These are phyloP conservation scores for Trachelus tabidus DNA, from an alignment of 2,888 invertebrate genomes.

Conservation along the genomic window DNA sequence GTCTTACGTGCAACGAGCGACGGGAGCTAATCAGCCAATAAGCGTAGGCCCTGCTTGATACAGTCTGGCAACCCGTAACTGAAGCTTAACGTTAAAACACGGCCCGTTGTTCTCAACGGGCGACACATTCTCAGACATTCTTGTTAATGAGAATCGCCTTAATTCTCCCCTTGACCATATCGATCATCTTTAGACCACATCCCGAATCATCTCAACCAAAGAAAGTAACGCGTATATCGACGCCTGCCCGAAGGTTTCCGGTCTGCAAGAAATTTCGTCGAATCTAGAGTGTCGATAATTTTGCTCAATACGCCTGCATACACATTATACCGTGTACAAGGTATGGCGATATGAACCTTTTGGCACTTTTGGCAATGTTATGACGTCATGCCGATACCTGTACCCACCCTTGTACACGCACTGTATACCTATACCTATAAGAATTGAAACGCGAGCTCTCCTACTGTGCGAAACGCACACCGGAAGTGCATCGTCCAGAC, in stretches of 20 bases:
- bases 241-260: background rate
- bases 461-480: constrained; percentile 37
- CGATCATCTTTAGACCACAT: background rate
- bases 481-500: constrained; percentile 45
- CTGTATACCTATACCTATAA: constrained; percentile 14
- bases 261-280: background rate
- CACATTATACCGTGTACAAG: constrained; percentile 2
- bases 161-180: background rate
- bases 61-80: background rate
- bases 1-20: background rate
- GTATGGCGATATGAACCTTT: background rate
- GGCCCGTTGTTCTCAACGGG: background rate
- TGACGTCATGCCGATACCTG: constrained; percentile 9
- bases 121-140: background rate
- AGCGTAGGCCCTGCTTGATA: background rate
- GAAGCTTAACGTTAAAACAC: background rate
- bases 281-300: background rate
- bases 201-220: background rate
- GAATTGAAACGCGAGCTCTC: constrained; percentile 33
- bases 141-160: background rate
- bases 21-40: background rate
- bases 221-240: background rate
- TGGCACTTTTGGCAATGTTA: constrained; percentile 7
- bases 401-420: background rate
- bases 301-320: constrained; percentile 33